Percentiles rank a stretch among this genome's conserved stretches.
phyloP scores from a whole-genome alignment of 1,140 invertebrate species.

The Ips nitidus region DNA sequence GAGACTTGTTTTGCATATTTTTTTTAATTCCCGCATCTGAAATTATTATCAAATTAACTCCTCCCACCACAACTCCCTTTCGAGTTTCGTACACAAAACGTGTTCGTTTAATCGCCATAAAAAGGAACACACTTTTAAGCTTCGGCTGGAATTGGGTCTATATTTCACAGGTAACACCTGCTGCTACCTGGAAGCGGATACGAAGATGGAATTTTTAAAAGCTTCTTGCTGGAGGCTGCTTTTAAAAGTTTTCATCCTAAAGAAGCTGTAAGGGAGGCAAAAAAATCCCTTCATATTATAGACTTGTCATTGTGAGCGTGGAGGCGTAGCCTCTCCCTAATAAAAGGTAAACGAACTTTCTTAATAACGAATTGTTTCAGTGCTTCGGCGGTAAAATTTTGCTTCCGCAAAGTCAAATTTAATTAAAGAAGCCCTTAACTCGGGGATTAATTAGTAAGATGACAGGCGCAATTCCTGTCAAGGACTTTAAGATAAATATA shows the following conservation, averaged over 20 bases:
- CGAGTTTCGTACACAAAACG: too few species aligned
- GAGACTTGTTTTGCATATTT: constrained; percentile 3
- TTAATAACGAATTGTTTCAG: constrained; percentile 31
- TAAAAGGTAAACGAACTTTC: constrained; percentile 33
- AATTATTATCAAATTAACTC: neutral
- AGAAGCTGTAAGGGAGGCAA: too few species aligned
- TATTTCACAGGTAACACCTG: constrained; percentile 22
- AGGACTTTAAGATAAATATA: constrained; percentile 36
- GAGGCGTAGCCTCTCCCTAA: neutral
- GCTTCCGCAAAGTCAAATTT: constrained; percentile 35
- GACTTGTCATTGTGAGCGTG: too few species aligned
- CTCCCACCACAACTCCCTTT: neutral
- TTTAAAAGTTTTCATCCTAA: neutral
- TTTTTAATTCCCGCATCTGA: neutral
- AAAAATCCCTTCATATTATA: too few species aligned
- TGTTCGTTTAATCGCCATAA: constrained; percentile 15
- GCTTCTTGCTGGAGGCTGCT: neutral
- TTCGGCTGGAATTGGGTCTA: constrained; percentile 23
- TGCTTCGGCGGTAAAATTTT: constrained; percentile 25
- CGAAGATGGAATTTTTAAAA: constrained; percentile 20
- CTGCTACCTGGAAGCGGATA: constrained; percentile 16
- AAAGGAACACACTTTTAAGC: constrained; percentile 15
- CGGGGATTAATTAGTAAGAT: constrained; percentile 36
- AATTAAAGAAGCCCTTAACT: constrained; percentile 36
- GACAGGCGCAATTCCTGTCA: constrained; percentile 34